Percentiles rank a stretch among this genome's conserved stretches.
Conservation (phyloP, 2,888 invertebrate genomes). For the Cryptophagus acutangulus region DNA sequence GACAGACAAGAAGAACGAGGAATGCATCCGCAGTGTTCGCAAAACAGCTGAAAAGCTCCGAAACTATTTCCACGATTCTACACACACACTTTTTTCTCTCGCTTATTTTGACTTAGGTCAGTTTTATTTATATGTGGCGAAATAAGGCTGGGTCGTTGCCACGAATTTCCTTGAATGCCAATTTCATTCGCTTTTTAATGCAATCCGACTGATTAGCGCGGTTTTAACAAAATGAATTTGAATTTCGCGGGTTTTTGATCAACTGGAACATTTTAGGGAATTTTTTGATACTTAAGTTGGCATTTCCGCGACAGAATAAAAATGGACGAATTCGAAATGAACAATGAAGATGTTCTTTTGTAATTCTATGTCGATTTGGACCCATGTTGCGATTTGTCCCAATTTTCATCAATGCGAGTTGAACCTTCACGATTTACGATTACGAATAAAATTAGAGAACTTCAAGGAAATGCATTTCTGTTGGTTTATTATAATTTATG, state of each 20-base stretch:
- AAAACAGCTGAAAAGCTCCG: neutral
- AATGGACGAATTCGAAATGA: too few species aligned
- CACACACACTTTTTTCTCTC: constrained; percentile 1
- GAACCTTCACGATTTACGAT: constrained; percentile 1
- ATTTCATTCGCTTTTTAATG: neutral
- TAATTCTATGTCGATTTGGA: too few species aligned
- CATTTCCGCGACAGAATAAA: too few species aligned
- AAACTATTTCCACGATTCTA: neutral
- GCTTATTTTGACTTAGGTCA: constrained; percentile 1
- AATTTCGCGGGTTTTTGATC: too few species aligned
- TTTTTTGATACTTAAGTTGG: too few species aligned
- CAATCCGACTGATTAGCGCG: too few species aligned
- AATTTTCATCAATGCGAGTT: neutral
- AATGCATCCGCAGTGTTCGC: neutral
- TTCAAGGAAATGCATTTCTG: constrained; percentile 3
- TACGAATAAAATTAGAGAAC: constrained; percentile 4
- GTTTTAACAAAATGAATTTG: too few species aligned
- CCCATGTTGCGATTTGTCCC: constrained; percentile 4
- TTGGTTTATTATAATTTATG: constrained; percentile 4
- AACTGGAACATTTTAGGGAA: too few species aligned
- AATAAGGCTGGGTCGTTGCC: neutral
- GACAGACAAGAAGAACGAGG: constrained; percentile 2
- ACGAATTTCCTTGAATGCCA: constrained; percentile 2
- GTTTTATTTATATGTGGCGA: neutral
- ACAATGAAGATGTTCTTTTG: too few species aligned